Evolutionary conservation across 2,888 invertebrate genomes (phyloP).

Genomic region (Athrips mouffetella): DNA sequence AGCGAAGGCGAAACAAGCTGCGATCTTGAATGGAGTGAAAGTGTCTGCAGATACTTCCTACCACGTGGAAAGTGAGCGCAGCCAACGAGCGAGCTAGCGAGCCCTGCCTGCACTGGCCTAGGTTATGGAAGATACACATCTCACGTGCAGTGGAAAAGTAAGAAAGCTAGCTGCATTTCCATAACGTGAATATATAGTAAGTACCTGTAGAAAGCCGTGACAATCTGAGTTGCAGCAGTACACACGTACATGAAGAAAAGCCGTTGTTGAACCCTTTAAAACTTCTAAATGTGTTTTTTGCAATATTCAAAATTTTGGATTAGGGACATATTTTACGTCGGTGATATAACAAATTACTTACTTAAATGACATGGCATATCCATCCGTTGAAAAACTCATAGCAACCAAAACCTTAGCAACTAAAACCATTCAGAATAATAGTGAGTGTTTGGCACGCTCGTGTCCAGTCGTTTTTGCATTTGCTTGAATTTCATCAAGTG

Average conservation of each 20-base stretch:
- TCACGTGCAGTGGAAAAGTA: constrained; percentile 47
- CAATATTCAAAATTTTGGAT: too few species aligned
- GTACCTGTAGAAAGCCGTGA: constrained; percentile 2
- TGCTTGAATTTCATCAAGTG: constrained; percentile 29
- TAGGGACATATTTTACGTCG: too few species aligned
- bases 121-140: constrained; percentile 45
- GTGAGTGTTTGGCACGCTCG: neutral
- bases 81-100: constrained; percentile 38
- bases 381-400: too few species aligned
- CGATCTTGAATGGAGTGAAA: constrained; percentile 76
- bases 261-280: neutral
- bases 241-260: neutral
- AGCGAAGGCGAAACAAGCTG: constrained; percentile 52
- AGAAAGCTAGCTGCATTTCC: constrained; percentile 38
- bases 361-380: too few species aligned
- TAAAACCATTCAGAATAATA: neutral
- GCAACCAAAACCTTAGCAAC: neutral
- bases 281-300: too few species aligned
- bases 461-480: constrained; percentile 4
- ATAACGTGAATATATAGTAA: constrained; percentile 19
- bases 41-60: constrained; percentile 68
- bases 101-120: constrained; percentile 32
- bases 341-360: too few species aligned
- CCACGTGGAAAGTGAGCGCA: constrained; percentile 67
- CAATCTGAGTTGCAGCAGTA: neutral